Evolutionary conservation across 1,140 invertebrate species (phyloP).

Genomic region (Anastrepha obliqua): DNA sequence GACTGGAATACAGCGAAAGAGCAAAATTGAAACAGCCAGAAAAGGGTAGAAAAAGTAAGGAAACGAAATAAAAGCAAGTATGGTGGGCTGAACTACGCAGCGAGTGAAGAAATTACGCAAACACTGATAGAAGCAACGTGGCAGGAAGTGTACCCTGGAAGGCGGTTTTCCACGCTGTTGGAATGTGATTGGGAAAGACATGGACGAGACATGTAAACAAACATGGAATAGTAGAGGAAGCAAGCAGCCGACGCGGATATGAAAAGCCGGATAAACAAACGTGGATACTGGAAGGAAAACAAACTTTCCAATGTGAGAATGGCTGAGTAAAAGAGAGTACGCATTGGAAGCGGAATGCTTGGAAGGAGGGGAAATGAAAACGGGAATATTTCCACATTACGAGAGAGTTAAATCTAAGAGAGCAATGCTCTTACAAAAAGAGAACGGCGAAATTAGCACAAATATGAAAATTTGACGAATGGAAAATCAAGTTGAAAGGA

Average conservation of each 20-base stretch:
- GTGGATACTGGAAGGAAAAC: conserved; percentile 34
- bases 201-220: neutral
- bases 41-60: neutral
- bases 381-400: neutral
- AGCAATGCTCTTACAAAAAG: neutral
- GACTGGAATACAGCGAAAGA: neutral
- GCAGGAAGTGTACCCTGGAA: neutral
- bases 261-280: conserved; percentile 28
- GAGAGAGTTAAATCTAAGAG: conserved; percentile 53
- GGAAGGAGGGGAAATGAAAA: conserved; percentile 24
- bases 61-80: neutral
- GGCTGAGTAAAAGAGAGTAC: neutral
- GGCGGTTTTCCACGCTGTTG: neutral
- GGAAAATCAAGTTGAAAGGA: neutral
- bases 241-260: neutral
- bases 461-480: conserved; percentile 37
- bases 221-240: neutral
- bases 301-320: neutral
- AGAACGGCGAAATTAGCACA: neutral
- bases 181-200: neutral
- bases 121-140: conserved; percentile 21
- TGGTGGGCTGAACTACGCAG: neutral
- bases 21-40: neutral
- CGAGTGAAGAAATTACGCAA: neutral
- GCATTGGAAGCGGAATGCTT: neutral